phyloP scores from a whole-genome alignment of 2,797 vertebrate genomes.

The Leontopithecus rosalia region DNA sequence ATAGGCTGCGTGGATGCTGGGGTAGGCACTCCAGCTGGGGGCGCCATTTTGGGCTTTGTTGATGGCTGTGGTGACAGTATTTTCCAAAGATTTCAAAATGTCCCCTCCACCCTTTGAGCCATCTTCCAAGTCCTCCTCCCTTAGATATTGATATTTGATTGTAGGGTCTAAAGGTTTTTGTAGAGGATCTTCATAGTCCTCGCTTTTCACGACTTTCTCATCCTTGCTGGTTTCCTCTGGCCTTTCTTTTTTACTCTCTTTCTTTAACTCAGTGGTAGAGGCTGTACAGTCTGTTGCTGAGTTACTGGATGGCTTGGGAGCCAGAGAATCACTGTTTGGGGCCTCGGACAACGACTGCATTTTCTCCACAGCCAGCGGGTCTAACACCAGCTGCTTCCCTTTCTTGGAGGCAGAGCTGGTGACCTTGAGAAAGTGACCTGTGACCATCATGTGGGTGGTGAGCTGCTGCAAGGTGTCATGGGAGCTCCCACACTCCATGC shows the following conservation, averaged over 20 bases:
- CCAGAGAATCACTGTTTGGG: slow-evolving; percentile 84
- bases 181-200: slow-evolving; percentile 90
- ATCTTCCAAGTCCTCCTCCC: slow-evolving; percentile 98
- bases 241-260: slow-evolving; percentile 89
- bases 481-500: slow-evolving; percentile 99
- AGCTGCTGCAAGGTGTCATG: slow-evolving; percentile 98
- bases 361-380: slow-evolving; percentile 97
- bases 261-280: slow-evolving; percentile 88
- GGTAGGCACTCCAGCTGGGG: slow-evolving; percentile 98
- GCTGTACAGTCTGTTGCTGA: slow-evolving; percentile 86
- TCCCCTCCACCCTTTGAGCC: slow-evolving; percentile 96
- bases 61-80: slow-evolving; percentile 98
- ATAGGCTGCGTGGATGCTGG: slow-evolving; percentile 98
- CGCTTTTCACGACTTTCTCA: slow-evolving; percentile 89
- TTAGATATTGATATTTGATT: slow-evolving; percentile 97
- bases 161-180: slow-evolving; percentile 91
- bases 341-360: slow-evolving; percentile 95
- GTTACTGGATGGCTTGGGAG: slow-evolving; percentile 88
- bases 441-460: slow-evolving; percentile 99
- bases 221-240: slow-evolving; percentile 85
- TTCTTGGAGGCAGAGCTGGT: slow-evolving; percentile 99
- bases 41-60: slow-evolving; percentile 99
- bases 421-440: slow-evolving; percentile 98
- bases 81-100: slow-evolving; percentile 98
- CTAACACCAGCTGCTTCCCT: slow-evolving; percentile 97